Conservation (phyloP, 2,888 invertebrate genomes). For the Chrysopilus asiliformis region DNA sequence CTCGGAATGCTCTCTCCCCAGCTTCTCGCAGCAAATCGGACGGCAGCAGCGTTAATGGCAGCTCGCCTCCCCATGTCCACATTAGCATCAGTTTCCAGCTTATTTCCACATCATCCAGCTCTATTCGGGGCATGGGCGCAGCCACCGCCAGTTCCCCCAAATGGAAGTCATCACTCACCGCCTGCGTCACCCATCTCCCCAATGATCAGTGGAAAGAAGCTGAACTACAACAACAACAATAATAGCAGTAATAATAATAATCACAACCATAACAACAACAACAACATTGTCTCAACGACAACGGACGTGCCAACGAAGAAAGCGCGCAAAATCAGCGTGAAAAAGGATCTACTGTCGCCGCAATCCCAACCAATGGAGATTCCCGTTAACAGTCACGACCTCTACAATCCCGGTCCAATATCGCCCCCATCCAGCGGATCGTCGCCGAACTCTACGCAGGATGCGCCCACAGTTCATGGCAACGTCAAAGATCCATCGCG, state of each 20-base stretch:
- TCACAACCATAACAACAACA: conserved; percentile 13
- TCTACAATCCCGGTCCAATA: conserved; percentile 31
- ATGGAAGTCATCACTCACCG: conserved; percentile 28
- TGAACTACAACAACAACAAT: conserved; percentile 17
- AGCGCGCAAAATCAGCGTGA: conserved; percentile 28
- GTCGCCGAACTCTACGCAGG: conserved; percentile 37
- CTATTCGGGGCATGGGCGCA: conserved; percentile 29
- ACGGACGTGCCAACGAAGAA: conserved; percentile 26
- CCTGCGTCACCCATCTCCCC: conserved; percentile 33
- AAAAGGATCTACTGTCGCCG: conserved; percentile 31
- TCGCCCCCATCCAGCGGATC: conserved; percentile 43
- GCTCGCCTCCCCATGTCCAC: conserved; percentile 32
- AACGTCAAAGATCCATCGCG: conserved; percentile 41
- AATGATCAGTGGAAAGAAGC: conserved; percentile 13
- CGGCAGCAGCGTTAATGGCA: conserved; percentile 35
- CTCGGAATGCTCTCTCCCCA: conserved; percentile 33
- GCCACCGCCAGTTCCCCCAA: conserved; percentile 18
- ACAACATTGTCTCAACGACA: conserved; percentile 18
- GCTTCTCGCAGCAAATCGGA: conserved; percentile 31
- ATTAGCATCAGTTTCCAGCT: conserved; percentile 24
- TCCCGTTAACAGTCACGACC: conserved; percentile 16
- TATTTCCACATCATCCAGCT: conserved; percentile 34
- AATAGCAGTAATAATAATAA: conserved; percentile 12
- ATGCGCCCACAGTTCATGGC: conserved; percentile 17
- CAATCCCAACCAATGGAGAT: conserved; percentile 21